phyloP scores from a whole-genome alignment of 2,113 vertebrate genomes.

The Trogon surrucura region DNA sequence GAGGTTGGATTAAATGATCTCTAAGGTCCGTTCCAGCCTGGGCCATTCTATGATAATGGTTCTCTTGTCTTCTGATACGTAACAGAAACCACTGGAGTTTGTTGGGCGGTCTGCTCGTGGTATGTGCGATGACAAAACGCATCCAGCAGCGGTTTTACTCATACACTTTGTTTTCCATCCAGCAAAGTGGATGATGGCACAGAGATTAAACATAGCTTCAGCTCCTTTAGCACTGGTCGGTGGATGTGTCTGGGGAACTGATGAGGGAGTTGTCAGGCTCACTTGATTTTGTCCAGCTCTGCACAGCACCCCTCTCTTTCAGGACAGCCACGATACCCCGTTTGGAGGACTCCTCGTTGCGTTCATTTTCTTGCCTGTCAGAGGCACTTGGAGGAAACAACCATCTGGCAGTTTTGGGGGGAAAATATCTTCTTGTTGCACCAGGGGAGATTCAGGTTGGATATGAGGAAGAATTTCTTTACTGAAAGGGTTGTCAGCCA shows the following conservation, averaged over 20 bases:
- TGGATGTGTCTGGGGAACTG: background rate
- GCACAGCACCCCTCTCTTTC: background rate
- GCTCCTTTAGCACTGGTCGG: background rate
- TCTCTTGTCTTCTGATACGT: background rate
- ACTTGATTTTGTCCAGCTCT: background rate
- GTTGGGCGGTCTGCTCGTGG: background rate
- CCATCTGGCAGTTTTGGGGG: background rate
- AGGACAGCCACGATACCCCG: background rate
- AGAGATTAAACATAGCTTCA: background rate
- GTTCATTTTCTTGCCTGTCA: background rate
- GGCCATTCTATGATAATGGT: background rate
- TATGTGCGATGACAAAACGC: background rate
- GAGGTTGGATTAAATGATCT: too few relatives aligned
- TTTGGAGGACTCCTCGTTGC: background rate
- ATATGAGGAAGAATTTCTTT: too few relatives aligned
- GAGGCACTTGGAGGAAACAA: background rate
- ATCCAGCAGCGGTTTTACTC: background rate
- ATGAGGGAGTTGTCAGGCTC: background rate
- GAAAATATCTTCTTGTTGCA: background rate
- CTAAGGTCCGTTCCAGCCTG: too few relatives aligned
- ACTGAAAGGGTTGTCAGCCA: too few relatives aligned
- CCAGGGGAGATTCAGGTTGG: too few relatives aligned
- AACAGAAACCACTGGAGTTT: background rate
- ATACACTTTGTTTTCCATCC: background rate
- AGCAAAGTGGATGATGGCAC: background rate